Conservation (phyloP, 2,797 vertebrate genomes). For the Odontamblyopus lacepedii region DNA sequence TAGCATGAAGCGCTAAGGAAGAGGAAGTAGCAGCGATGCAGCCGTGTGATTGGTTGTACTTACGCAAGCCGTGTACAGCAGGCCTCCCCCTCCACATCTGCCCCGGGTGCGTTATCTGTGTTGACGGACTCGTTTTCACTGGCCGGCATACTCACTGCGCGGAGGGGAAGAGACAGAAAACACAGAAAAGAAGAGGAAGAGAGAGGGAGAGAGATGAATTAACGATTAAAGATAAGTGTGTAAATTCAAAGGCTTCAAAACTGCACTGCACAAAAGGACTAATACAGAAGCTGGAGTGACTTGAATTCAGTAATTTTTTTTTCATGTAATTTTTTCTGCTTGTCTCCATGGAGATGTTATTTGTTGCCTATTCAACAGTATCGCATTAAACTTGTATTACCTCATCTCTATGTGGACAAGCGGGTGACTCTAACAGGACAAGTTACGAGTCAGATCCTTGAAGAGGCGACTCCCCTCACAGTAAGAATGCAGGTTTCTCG, state of each 20-base stretch:
- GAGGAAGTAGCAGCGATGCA: conserved; percentile 5
- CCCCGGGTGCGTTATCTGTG: conserved; percentile 92
- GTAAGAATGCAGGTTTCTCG: no score
- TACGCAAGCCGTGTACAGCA: conserved; percentile 95
- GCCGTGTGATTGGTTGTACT: conserved; percentile 71
- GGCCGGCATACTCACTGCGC: conserved; percentile 96
- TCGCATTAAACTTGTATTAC: no score
- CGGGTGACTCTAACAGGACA: no score
- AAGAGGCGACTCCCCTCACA: no score
- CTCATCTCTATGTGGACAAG: no score
- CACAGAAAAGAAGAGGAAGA: conserved; percentile 15
- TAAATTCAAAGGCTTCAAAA: background rate
- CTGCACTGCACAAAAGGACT: background rate
- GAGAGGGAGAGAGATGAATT: conserved; percentile 27
- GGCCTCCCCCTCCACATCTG: conserved; percentile 94
- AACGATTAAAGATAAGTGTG: conserved; percentile 11
- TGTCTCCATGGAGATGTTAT: no score
- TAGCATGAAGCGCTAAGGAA: conserved; percentile 20
- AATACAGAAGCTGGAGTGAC: background rate
- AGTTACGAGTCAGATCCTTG: no score
- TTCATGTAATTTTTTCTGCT: no score
- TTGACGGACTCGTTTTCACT: conserved; percentile 98
- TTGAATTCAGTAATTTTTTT: background rate
- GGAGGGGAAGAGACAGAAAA: conserved; percentile 7
- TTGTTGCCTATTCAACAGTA: no score